Conservation (phyloP, 2,888 invertebrate genomes). For the Tipula unca region DNA sequence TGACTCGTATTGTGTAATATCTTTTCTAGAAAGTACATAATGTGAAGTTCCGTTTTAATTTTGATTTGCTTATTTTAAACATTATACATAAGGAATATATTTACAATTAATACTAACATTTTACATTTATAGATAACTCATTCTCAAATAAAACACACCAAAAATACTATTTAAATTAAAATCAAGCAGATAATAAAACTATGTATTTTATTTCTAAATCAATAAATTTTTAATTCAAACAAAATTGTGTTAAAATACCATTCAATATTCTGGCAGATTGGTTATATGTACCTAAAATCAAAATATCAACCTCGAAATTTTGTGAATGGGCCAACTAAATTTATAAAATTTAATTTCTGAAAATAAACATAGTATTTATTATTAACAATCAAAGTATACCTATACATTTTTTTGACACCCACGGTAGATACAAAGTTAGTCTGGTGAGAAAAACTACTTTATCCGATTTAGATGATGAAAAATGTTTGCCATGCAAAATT, state of each 20-base stretch:
- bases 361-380: neutral
- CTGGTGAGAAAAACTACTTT: neutral
- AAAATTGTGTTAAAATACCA: neutral
- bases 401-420: neutral
- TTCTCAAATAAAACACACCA: neutral
- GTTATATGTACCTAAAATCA: neutral
- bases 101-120: too few species aligned
- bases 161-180: neutral
- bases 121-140: too few species aligned
- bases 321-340: neutral
- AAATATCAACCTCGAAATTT: neutral
- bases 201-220: neutral
- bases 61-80: too few species aligned
- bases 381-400: neutral
- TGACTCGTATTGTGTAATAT: too few species aligned
- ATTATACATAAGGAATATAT: too few species aligned
- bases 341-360: neutral
- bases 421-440: neutral
- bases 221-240: neutral
- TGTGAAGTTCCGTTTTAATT: too few species aligned
- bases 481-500: too few species aligned
- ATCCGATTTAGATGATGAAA: too few species aligned
- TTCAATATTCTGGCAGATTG: neutral
- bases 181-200: neutral
- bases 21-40: too few species aligned